Base-by-base conservation (phyloP, 2,113 vertebrate genomes). In the Anolis sagrei region DNA sequence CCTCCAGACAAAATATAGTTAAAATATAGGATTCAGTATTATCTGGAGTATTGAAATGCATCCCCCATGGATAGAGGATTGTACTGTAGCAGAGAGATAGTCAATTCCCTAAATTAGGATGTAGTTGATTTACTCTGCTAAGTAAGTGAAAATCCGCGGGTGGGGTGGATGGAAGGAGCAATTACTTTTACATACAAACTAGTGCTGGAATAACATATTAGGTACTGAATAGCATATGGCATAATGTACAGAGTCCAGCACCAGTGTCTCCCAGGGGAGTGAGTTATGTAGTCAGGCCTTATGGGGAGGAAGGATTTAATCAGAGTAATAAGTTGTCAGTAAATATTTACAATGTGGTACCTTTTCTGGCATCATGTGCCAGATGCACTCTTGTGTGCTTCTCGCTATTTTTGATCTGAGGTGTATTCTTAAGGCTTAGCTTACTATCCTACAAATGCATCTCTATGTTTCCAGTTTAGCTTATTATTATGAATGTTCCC, bases 281-380 rank as follows among this genome's bases (percentile, higher is more conserved):
- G 0, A 0, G 29, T 3, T 76, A 79, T 48, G 82, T 85, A 90
- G 85, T 79, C 64, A 68, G 69, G 88, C 92, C 83, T 66, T 93
- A 83, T 54, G 84, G 91, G 48, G 44, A 90, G 75, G 87, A 85
- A 78, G 86, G 86, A 89, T 92, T 92, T 44, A 44, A 79, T 79
- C 90, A 90, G 91, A 0, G 0, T 76, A 88, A 0, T n/a, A 68
- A 70, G 36, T 83, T 10, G 48, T 86, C 92, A 89, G 91, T 90
- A 93, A 94, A 91, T 89, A 76, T 93, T 94, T 93, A 90, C 83
- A 89, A 87, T 86, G 89, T 94, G 88, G 92, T 79, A 86, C 61
- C 51, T 72, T 86, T 93, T 94, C 85, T 84, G 72, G 81, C 72
- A 69, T 83, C 77, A 92, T 79, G 1, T 0, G 1, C 36, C 86